Conservation (phyloP, 2,888 invertebrate species). For the Caenorhabditis sp. region DNA sequence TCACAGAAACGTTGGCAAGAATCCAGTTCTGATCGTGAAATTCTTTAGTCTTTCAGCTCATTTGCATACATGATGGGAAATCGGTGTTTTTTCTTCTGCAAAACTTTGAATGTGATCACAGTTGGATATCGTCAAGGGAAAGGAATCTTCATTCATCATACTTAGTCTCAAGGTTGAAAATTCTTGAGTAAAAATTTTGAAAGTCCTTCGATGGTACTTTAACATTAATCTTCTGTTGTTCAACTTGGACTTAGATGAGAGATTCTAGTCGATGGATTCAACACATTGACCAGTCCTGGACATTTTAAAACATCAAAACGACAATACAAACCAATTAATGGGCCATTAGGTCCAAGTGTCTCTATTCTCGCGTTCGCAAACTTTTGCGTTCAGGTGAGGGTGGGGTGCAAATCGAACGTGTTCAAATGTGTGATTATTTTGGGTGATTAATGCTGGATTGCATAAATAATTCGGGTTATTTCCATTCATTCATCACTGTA, state of each 20-base stretch:
- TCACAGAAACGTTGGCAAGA: not conserved
- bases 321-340: conserved; percentile 59
- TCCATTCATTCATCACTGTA: conserved; percentile 18
- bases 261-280: too few relatives aligned
- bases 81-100: conserved; percentile 12
- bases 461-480: conserved; percentile 50
- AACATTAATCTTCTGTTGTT: conserved; percentile 21
- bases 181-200: conserved; percentile 7
- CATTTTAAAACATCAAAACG: conserved; percentile 26
- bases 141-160: conserved; percentile 24
- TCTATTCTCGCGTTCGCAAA: conserved; percentile 17
- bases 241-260: too few relatives aligned
- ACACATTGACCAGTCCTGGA: conserved; percentile 10
- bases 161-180: conserved; percentile 49
- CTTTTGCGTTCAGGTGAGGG: conserved; percentile 12
- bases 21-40: conserved; percentile 9
- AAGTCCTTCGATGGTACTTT: conserved; percentile 22
- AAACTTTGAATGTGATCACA: conserved; percentile 11
- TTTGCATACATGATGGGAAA: conserved; percentile 29
- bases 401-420: conserved; percentile 12
- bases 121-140: conserved; percentile 46
- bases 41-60: conserved; percentile 49
- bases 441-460: conserved; percentile 53
- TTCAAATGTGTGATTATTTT: conserved; percentile 50
- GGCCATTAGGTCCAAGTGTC: conserved; percentile 56